Base-by-base conservation (phyloP, 2,888 invertebrate species). In the Leucania comma region DNA sequence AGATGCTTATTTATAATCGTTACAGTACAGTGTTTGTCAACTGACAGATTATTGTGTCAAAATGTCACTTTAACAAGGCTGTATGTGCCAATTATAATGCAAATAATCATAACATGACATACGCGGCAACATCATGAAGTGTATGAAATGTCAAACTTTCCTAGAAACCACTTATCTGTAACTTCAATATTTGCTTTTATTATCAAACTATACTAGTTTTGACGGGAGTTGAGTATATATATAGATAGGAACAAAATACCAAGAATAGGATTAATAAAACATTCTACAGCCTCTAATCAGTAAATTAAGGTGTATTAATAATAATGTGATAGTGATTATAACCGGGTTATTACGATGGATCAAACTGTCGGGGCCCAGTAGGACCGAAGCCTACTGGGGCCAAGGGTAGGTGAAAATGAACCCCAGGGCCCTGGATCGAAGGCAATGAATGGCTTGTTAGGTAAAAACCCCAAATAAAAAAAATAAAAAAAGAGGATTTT, bases 41-140 rank as follows among this genome's bases (percentile, higher is more conserved):
- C 59, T 74, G 56, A 64, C 61, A 67, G 61, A 75, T 77, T 64
- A 69, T 62, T 51, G 42, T 80, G 80, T 80, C 80, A 77, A 80
- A 75, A 68, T 57, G 68, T 68, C 80, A 22, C 35, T 24, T 50
- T 60, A 64, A 10, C n/a, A 38, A 20, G 35, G 66, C 14, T n/a
- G 29, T 35, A 54, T 66, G 53, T 17, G 22, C 29, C 71, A 71
- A 58, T 67, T 66, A 63, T 32, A 35, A 0, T 35, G 56, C 54
- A 66, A 57, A 60, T 54, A 72, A 62, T 42, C 26, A 24, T 53
- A 58, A 61, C 57, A 67, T 51, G 64, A 35, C 35, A 32, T n/a
- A 29, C 29, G 4, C 4, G 29, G 62, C 65, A 76, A 38, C 42
- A 14, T 67, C 24, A 53, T 65, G 26, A 42, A 56, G 42, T 60